Conservation (phyloP, 2,113 vertebrate species). For the Neolamprologus longior region DNA sequence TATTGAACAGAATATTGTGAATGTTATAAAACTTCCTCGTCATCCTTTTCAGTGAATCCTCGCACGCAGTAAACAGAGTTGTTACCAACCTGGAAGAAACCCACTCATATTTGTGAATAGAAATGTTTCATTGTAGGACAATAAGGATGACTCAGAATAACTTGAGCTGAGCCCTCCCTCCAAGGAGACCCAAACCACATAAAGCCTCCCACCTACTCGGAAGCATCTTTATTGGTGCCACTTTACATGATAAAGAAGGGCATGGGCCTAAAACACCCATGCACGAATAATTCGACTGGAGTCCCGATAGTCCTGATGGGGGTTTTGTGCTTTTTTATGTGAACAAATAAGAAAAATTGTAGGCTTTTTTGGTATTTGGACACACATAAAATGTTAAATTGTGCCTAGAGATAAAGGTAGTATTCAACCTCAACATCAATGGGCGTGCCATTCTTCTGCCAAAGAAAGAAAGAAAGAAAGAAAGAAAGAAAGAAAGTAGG, state of each 20-base stretch:
- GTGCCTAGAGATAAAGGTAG: background rate
- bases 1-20: background rate
- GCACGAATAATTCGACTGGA: background rate
- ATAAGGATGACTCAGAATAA: background rate
- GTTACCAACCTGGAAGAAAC: background rate
- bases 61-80: background rate
- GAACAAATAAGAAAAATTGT: background rate
- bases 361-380: background rate
- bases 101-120: background rate
- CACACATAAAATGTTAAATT: background rate
- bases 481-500: background rate
- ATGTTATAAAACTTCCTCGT: background rate
- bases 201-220: background rate
- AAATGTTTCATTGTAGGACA: background rate
- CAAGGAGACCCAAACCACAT: background rate
- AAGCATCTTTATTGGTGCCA: background rate
- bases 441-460: background rate
- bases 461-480: background rate
- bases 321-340: background rate
- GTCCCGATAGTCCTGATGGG: background rate
- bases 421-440: background rate
- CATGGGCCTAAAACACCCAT: background rate
- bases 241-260: background rate
- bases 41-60: background rate
- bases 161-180: background rate